Evolutionary conservation across 2,113 vertebrate genomes (phyloP).

Genomic region (Nesospiza acunhae): DNA sequence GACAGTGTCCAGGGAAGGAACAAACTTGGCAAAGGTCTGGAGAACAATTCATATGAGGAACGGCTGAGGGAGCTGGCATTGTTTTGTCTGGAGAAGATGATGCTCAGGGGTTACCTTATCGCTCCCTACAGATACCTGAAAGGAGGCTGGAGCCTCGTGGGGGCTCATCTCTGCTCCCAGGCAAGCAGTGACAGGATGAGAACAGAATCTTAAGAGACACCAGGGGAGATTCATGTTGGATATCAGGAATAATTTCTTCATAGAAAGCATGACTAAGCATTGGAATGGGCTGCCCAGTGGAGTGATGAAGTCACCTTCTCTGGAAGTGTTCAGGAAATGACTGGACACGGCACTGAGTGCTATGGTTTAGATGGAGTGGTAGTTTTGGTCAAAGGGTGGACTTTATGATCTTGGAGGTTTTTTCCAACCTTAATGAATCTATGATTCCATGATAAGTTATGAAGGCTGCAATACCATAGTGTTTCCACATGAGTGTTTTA

Average conservation of each 20-base stretch:
- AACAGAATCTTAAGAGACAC: neutral
- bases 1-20: neutral
- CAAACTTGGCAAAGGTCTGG: neutral
- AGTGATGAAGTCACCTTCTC: neutral
- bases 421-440: neutral
- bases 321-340: neutral
- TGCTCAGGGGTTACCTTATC: rapidly evolving
- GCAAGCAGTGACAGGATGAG: neutral
- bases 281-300: neutral
- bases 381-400: neutral
- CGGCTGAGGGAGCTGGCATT: rapidly evolving
- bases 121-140: neutral
- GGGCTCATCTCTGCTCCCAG: neutral
- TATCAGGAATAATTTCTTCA: neutral
- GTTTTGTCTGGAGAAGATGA: neutral
- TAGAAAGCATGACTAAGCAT: neutral
- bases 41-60: neutral
- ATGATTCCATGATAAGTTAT: neutral
- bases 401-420: neutral
- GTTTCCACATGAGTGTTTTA: neutral
- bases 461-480: neutral
- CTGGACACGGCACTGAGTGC: neutral
- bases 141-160: neutral
- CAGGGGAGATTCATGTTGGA: neutral
- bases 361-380: neutral